phyloP scores from a whole-genome alignment of 1,140 invertebrate genomes.

The Dinoponera quadriceps region DNA sequence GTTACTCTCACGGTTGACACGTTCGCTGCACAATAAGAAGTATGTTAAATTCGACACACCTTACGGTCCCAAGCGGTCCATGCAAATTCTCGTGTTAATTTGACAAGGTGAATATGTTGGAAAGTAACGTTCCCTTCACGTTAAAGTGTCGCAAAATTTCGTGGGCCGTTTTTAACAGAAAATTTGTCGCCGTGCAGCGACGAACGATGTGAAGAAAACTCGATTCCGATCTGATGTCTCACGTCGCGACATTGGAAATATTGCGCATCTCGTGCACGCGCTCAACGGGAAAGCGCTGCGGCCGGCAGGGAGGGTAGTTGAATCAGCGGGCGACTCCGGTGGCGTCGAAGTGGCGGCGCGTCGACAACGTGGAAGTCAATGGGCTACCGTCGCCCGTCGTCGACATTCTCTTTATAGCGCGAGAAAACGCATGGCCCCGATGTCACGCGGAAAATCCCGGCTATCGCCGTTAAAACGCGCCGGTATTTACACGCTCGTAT shows the following conservation, averaged over 20 bases:
- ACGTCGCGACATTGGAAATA: background rate
- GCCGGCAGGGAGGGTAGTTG: background rate
- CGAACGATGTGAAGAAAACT: too few species aligned
- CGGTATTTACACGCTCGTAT: conserved; percentile 66
- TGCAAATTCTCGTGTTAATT: too few species aligned
- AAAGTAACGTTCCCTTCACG: too few species aligned
- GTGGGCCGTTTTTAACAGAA: too few species aligned
- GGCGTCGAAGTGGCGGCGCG: conserved; percentile 24
- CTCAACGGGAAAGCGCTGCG: background rate
- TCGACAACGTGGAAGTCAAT: conserved; percentile 49
- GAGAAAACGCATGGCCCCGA: conserved; percentile 60
- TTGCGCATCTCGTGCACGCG: background rate
- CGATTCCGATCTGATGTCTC: too few species aligned
- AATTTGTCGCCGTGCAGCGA: too few species aligned
- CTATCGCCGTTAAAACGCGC: conserved; percentile 60
- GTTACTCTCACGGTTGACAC: too few species aligned
- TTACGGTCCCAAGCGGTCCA: too few species aligned
- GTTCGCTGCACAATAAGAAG: too few species aligned
- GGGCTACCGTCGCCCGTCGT: conserved; percentile 31
- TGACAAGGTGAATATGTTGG: too few species aligned
- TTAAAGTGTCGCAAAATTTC: too few species aligned
- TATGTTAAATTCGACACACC: too few species aligned
- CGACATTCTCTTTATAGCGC: conserved; percentile 53
- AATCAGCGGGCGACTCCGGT: background rate
- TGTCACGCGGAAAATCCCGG: conserved; percentile 60